Percentiles rank a stretch among this genome's conserved stretches.
Conservation (phyloP, 2,888 invertebrate species). For the Thysanoteuthis rhombus region DNA sequence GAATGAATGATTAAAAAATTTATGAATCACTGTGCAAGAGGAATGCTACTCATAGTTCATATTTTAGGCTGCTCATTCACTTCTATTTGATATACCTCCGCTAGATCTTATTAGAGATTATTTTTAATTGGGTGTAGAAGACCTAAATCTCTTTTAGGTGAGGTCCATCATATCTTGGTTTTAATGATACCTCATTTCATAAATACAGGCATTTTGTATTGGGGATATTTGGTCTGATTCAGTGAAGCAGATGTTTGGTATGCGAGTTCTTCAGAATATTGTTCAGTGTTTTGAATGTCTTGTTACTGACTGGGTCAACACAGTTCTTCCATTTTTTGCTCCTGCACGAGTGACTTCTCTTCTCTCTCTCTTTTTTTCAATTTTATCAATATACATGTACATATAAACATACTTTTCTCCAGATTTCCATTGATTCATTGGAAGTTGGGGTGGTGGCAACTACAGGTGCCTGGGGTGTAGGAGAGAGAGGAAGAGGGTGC, state of each 20-base stretch:
- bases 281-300: not conserved
- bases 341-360: not conserved
- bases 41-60: not conserved
- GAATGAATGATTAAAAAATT: no score
- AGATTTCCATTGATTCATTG: no score
- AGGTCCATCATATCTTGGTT: no score
- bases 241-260: not conserved
- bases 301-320: not conserved
- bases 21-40: no score
- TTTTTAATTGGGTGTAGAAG: no score
- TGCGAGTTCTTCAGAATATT: not conserved
- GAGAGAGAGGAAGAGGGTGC: no score
- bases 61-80: not conserved
- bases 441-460: no score
- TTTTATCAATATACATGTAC: not conserved
- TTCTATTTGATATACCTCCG: not conserved
- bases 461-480: no score
- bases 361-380: not conserved
- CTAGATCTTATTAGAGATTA: not conserved
- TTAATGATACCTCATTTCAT: not conserved
- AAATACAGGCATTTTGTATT: not conserved
- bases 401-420: not conserved
- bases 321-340: not conserved
- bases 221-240: not conserved
- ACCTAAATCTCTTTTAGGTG: no score